phyloP scores from a whole-genome alignment of 2,113 vertebrate species.

The Henicopernis longicauda region DNA sequence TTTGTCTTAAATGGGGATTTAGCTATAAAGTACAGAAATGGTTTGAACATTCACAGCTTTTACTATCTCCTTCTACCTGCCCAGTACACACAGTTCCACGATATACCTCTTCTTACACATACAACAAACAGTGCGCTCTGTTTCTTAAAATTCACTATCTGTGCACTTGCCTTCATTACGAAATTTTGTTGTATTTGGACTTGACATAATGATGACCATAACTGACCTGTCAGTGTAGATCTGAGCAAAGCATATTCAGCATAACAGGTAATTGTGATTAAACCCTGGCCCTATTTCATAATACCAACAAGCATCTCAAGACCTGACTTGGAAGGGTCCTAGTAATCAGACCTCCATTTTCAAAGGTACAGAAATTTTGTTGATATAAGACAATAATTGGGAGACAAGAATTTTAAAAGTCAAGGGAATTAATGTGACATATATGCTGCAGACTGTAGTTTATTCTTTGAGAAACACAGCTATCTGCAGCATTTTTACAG shows the following conservation, averaged over 20 bases:
- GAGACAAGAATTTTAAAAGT: neutral
- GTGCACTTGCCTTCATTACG: neutral
- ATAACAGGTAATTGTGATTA: neutral
- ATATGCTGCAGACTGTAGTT: neutral
- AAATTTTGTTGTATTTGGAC: neutral
- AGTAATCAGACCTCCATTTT: neutral
- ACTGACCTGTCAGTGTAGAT: slow-evolving; percentile 2
- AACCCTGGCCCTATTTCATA: neutral
- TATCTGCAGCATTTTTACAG: neutral
- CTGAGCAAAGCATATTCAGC: neutral
- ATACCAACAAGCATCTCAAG: neutral
- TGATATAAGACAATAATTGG: rapidly evolving
- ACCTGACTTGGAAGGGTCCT: neutral
- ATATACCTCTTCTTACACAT: rapidly evolving
- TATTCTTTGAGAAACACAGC: neutral
- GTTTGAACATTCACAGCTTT: neutral
- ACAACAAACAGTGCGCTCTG: neutral
- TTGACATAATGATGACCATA: neutral
- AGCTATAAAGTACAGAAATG: neutral
- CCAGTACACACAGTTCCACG: neutral
- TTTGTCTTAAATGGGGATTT: neutral
- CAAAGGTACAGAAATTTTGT: neutral
- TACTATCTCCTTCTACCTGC: neutral
- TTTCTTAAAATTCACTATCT: neutral
- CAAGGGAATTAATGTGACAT: neutral